Percentiles rank a stretch among this genome's conserved stretches.
These are phyloP conservation scores for Ceyx melanurus DNA, from an alignment of 2,113 vertebrate species.

Conservation along the genomic window DNA sequence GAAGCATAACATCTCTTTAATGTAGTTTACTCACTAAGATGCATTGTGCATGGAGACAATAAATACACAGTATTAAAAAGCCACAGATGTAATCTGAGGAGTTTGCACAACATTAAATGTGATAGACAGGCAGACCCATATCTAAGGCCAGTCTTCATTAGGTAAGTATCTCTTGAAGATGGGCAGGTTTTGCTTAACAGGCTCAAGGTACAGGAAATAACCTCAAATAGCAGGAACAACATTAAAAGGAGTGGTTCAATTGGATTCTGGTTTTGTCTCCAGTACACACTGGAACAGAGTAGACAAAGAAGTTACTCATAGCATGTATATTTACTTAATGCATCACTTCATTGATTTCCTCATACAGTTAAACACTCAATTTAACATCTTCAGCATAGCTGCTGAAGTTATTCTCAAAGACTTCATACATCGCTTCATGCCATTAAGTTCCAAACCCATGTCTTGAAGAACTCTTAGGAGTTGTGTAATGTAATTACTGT, in stretches of 20 bases:
- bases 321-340: background rate
- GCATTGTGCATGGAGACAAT: background rate
- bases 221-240: background rate
- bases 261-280: background rate
- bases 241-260: background rate
- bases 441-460: background rate
- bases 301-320: background rate
- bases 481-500: background rate
- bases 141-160: background rate
- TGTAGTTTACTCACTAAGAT: background rate
- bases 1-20: background rate
- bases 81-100: background rate
- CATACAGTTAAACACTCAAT: background rate
- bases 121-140: background rate
- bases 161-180: background rate
- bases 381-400: background rate
- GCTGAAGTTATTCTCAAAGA: background rate
- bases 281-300: background rate
- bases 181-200: background rate
- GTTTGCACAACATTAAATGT: background rate
- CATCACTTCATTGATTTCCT: background rate
- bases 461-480: background rate
- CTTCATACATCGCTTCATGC: background rate
- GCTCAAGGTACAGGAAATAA: background rate
- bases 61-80: background rate